These are phyloP conservation scores for Escarpia spicata DNA, from an alignment of 2,888 invertebrate species.

Conservation along the genomic window DNA sequence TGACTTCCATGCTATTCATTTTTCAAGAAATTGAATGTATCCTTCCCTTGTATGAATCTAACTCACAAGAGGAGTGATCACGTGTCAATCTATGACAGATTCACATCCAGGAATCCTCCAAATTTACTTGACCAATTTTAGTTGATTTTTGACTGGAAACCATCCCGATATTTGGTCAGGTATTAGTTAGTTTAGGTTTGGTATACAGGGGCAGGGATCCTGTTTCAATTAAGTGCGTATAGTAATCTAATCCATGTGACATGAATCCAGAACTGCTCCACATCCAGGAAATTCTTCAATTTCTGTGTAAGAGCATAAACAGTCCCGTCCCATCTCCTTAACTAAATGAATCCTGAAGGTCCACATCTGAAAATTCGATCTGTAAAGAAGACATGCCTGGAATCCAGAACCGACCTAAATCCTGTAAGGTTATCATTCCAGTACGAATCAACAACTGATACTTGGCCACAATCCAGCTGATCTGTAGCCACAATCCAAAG, in stretches of 20 bases:
- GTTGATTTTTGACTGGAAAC: neutral
- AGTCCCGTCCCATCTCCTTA: neutral
- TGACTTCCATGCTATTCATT: neutral
- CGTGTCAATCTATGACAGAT: neutral
- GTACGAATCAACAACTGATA: too few relatives aligned
- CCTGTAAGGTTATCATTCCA: too few relatives aligned
- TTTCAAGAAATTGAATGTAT: neutral
- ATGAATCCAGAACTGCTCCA: neutral
- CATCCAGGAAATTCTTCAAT: neutral
- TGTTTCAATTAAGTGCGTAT: too few relatives aligned
- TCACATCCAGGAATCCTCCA: neutral
- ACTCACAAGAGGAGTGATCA: too few relatives aligned
- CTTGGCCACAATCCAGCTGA: too few relatives aligned
- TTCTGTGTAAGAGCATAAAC: neutral
- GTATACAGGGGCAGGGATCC: neutral
- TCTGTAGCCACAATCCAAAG: too few relatives aligned
- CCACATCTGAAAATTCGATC: neutral
- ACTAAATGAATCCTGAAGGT: neutral
- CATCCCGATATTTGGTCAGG: neutral
- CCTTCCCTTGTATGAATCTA: neutral
- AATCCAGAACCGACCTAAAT: too few relatives aligned
- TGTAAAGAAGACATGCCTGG: too few relatives aligned
- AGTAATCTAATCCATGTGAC: too few relatives aligned
- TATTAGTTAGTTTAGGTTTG: neutral
- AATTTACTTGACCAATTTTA: neutral